These are phyloP conservation scores for Trinorchestia longiramus DNA, from an alignment of 1,140 invertebrate species.

Conservation along the genomic window DNA sequence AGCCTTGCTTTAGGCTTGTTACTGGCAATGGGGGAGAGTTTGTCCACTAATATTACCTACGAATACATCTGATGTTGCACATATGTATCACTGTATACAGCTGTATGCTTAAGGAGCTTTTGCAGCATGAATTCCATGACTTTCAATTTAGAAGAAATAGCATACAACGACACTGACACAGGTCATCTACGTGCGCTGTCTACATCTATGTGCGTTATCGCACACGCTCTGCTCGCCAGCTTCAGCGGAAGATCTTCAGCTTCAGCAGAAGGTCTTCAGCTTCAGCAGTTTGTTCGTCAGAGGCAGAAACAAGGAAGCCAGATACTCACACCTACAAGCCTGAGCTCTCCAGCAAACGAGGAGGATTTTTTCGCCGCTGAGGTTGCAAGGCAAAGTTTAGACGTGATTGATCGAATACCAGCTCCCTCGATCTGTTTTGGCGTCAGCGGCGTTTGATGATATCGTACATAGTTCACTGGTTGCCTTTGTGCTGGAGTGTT, in stretches of 20 bases:
- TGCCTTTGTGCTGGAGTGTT: background rate
- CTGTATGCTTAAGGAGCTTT: too few species aligned
- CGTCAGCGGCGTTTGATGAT: background rate
- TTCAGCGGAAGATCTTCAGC: background rate
- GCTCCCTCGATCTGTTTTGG: background rate
- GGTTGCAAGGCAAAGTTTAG: slow-evolving; percentile 7
- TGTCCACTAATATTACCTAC: too few species aligned
- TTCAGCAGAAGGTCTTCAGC: background rate
- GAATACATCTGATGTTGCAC: too few species aligned
- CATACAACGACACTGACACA: background rate
- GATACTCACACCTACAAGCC: too few species aligned
- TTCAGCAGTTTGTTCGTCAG: background rate
- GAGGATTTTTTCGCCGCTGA: background rate
- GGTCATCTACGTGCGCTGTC: background rate
- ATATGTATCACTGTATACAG: too few species aligned
- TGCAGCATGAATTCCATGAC: too few species aligned
- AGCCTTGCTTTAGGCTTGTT: too few species aligned
- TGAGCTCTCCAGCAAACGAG: background rate
- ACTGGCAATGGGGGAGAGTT: too few species aligned
- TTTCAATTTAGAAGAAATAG: too few species aligned
- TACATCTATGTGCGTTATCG: background rate
- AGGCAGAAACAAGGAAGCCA: background rate
- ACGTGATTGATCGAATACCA: background rate
- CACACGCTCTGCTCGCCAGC: background rate
- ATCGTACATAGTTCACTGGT: background rate